Evolutionary conservation across 2,888 invertebrate genomes (phyloP).

Genomic region (Leucophenga maculata): DNA sequence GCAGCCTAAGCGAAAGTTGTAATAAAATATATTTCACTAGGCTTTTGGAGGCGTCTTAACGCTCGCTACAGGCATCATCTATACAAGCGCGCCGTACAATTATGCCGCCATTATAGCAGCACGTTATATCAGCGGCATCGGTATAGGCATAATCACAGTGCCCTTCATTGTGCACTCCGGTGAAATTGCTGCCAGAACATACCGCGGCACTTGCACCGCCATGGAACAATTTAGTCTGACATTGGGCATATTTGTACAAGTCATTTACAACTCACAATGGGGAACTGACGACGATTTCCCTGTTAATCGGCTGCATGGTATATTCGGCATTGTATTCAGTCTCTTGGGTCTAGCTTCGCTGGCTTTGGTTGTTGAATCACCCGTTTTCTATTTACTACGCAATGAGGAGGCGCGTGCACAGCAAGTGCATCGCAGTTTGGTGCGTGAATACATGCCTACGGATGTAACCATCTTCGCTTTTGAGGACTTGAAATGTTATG

Average conservation of each 20-base stretch:
- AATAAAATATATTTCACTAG: too few relatives aligned
- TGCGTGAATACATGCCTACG: conserved; percentile 25
- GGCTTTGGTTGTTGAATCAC: conserved; percentile 43
- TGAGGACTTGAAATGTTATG: conserved; percentile 39
- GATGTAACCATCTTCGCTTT: conserved; percentile 27
- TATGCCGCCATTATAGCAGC: conserved; percentile 35
- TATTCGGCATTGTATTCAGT: conserved; percentile 38
- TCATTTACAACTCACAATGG: conserved; percentile 38
- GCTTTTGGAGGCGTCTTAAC: conserved; percentile 30
- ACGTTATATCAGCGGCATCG: conserved; percentile 51
- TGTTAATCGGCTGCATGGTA: conserved; percentile 41
- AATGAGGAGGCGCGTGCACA: conserved; percentile 41
- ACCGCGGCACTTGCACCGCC: conserved; percentile 43
- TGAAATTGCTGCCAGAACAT: conserved; percentile 37
- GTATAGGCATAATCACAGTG: conserved; percentile 43
- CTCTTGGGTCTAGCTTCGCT: conserved; percentile 30
- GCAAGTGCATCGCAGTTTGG: conserved; percentile 32
- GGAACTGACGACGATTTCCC: neutral
- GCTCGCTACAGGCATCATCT: conserved; percentile 41
- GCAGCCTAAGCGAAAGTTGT: too few relatives aligned
- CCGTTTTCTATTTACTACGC: conserved; percentile 40
- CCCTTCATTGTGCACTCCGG: conserved; percentile 46
- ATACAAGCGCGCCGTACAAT: conserved; percentile 38
- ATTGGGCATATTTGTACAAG: conserved; percentile 43
- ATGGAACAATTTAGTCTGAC: conserved; percentile 40